Evolutionary conservation across 2,797 vertebrate species (phyloP).

Genomic region (Argya squamiceps): DNA sequence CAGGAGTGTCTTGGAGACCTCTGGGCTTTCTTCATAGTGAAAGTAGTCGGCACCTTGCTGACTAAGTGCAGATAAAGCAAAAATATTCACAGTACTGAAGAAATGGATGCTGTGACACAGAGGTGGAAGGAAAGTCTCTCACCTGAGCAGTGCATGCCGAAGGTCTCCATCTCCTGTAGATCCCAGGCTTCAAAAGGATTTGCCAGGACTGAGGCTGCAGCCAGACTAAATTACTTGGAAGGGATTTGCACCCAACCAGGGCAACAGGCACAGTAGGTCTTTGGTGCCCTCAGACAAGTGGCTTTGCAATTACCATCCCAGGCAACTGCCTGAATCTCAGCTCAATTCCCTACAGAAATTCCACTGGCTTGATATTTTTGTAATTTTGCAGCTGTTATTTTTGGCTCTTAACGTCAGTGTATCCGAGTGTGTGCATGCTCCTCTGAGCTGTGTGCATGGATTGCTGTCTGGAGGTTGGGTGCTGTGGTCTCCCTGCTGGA

Average conservation of each 20-base stretch:
- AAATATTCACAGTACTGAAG: background rate
- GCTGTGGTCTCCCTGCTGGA: background rate
- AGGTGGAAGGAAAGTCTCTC: background rate
- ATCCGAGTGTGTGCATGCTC: accelerated
- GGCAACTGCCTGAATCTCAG: accelerated
- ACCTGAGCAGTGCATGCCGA: accelerated
- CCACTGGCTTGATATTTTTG: accelerated
- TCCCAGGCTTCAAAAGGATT: background rate
- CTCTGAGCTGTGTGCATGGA: background rate
- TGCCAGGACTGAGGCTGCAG: background rate
- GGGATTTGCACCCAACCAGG: background rate
- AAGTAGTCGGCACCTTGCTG: background rate
- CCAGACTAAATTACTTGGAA: background rate
- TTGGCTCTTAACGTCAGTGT: accelerated
- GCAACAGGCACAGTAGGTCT: accelerated
- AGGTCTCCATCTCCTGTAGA: background rate
- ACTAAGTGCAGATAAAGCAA: background rate
- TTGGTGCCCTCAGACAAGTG: background rate
- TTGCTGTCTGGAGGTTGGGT: background rate
- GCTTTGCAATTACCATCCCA: background rate
- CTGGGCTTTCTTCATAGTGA: background rate
- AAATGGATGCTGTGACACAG: background rate
- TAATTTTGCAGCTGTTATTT: background rate
- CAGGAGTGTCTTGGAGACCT: background rate
- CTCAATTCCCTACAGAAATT: accelerated